Conservation (phyloP, 2,797 vertebrate genomes). For the Margarornis squamiger region DNA sequence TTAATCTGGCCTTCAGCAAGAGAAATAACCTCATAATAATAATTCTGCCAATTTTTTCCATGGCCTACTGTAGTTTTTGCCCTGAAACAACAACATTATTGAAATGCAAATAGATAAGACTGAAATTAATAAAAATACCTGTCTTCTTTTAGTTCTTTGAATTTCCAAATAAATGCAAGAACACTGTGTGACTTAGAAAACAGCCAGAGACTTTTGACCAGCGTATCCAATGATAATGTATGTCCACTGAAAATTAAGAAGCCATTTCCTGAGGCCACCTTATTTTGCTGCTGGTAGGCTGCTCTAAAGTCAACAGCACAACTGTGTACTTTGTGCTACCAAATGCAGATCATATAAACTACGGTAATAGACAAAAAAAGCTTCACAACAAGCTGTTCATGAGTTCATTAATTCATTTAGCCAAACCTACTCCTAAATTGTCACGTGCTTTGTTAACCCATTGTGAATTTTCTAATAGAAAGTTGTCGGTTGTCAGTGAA, state of each 20-base stretch:
- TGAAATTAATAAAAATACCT: not conserved
- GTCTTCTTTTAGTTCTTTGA: not conserved
- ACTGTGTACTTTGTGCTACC: not conserved
- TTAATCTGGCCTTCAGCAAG: not conserved
- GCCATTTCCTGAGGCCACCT: not conserved
- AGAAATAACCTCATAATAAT: not conserved
- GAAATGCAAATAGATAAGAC: slow-evolving; percentile 15
- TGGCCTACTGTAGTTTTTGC: not conserved
- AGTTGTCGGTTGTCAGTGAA: not conserved
- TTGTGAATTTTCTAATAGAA: not conserved
- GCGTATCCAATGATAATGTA: not conserved
- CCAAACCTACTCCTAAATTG: not conserved
- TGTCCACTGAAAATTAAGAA: not conserved
- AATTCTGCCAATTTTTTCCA: not conserved
- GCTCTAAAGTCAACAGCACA: not conserved
- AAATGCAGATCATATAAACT: not conserved
- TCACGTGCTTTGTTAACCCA: not conserved
- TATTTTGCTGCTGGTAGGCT: not conserved
- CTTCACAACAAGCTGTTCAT: not conserved
- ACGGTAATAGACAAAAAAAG: not conserved
- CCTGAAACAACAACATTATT: slow-evolving; percentile 11
- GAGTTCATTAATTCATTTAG: not conserved
- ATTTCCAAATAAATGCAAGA: not conserved
- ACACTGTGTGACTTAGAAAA: not conserved
- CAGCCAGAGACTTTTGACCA: not conserved